Percentiles rank a stretch among this genome's conserved stretches.
Evolutionary conservation across 2,888 invertebrate genomes (phyloP).

Genomic region (Anorthoa munda): DNA sequence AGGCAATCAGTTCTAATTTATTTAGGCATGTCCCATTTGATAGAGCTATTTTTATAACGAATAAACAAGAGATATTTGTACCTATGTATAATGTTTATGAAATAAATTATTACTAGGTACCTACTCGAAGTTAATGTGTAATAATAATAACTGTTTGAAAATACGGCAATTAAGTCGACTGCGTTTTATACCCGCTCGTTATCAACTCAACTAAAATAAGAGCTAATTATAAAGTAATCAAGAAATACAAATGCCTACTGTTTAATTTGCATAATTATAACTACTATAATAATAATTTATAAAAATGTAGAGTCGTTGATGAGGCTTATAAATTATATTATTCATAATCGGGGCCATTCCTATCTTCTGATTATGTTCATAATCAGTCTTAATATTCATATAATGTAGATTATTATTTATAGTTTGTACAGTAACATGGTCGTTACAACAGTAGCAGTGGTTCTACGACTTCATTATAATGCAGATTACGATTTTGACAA

Average conservation of each 20-base stretch:
- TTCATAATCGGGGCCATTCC: slow-evolving; percentile 40
- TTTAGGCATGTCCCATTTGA: neutral
- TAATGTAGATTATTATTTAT: slow-evolving; percentile 55
- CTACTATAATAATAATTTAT: slow-evolving; percentile 18
- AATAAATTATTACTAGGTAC: slow-evolving; percentile 10
- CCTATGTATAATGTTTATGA: neutral
- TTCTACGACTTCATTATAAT: slow-evolving; percentile 34
- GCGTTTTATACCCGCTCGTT: slow-evolving; percentile 22
- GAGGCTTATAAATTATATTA: slow-evolving; percentile 13
- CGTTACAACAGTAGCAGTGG: slow-evolving; percentile 34
- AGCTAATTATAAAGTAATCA: slow-evolving; percentile 58
- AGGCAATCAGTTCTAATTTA: slow-evolving; percentile 7
- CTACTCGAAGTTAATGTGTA: slow-evolving; percentile 17
- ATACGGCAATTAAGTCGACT: slow-evolving; percentile 39
- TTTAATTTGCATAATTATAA: slow-evolving; percentile 49
- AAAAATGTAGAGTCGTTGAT: slow-evolving; percentile 26
- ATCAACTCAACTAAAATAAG: slow-evolving; percentile 52
- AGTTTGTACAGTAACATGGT: slow-evolving; percentile 28
- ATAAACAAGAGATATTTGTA: slow-evolving; percentile 7
- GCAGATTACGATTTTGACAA: slow-evolving; percentile 22
- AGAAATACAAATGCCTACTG: slow-evolving; percentile 41
- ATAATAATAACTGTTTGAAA: slow-evolving; percentile 30
- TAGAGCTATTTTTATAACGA: neutral
- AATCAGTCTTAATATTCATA: slow-evolving; percentile 39
- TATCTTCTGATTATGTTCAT: slow-evolving; percentile 13